Conservation (phyloP, 2,888 invertebrate genomes). For the Plemyria rubiginata region DNA sequence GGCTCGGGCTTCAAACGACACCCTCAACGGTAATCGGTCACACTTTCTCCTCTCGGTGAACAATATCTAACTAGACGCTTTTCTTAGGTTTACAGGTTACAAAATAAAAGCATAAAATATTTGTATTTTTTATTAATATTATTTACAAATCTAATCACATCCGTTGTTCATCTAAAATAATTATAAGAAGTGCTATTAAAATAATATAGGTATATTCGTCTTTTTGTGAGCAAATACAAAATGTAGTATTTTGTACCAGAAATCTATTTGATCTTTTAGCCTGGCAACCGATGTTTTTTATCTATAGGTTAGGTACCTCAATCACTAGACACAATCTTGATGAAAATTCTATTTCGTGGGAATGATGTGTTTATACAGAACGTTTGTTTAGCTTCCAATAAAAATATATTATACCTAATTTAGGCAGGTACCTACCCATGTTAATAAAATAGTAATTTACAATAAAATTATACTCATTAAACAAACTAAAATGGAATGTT, state of each 20-base stretch:
- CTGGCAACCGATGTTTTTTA: too few relatives aligned
- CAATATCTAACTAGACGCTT: too few relatives aligned
- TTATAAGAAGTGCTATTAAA: conserved; percentile 58
- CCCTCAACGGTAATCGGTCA: too few relatives aligned
- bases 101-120: conserved; percentile 42
- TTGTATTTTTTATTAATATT: conserved; percentile 72
- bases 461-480: neutral
- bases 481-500: neutral
- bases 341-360: too few relatives aligned
- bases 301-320: too few relatives aligned
- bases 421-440: too few relatives aligned
- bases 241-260: neutral
- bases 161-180: conserved; percentile 74
- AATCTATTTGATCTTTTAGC: neutral
- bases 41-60: too few relatives aligned
- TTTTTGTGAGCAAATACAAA: conserved; percentile 47
- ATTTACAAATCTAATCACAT: conserved; percentile 85
- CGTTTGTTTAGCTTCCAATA: neutral
- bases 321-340: too few relatives aligned
- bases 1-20: too few relatives aligned
- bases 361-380: too few relatives aligned
- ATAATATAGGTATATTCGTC: conserved; percentile 63
- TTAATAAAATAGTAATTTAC: neutral
- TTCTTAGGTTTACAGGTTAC: neutral
- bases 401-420: neutral